These are phyloP conservation scores for Percopsis omiscomaycus DNA, from an alignment of 2,797 vertebrate species.

Conservation along the genomic window DNA sequence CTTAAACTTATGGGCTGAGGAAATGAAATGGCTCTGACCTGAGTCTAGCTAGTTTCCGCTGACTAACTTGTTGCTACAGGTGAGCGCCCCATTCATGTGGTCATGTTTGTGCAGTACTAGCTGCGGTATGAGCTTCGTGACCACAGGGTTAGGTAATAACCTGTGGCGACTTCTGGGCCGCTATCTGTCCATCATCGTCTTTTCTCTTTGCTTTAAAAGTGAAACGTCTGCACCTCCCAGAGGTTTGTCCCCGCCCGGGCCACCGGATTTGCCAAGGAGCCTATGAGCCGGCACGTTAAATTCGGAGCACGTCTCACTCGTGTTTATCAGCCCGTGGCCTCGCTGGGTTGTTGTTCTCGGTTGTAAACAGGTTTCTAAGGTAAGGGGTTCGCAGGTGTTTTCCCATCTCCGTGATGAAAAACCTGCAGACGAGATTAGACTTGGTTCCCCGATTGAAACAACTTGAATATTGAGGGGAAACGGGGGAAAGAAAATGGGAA, in stretches of 20 bases:
- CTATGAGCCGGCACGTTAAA: conserved; percentile 18
- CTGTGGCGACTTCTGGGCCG: no score
- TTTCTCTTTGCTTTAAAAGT: no score
- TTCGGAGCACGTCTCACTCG: conserved; percentile 21
- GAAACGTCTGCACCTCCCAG: no score
- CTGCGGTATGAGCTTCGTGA: not conserved
- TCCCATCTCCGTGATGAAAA: conserved; percentile 39
- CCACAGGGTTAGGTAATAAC: not conserved
- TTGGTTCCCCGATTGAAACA: conserved; percentile 23
- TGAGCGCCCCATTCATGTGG: not conserved
- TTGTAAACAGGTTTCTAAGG: conserved; percentile 34
- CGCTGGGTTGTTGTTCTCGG: conserved; percentile 23
- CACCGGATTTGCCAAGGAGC: not conserved
- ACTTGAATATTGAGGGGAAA: conserved; percentile 3
- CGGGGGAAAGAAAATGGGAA: conserved; percentile 20
- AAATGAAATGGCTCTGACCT: conserved; percentile 62
- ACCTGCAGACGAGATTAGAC: conserved; percentile 43
- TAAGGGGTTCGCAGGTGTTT: conserved; percentile 45
- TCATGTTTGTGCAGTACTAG: not conserved
- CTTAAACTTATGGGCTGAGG: conserved; percentile 32
- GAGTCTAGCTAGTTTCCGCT: conserved; percentile 23
- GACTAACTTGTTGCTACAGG: conserved; percentile 13
- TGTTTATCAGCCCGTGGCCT: conserved; percentile 38
- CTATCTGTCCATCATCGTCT: no score
- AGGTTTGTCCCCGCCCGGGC: no score